phyloP scores from a whole-genome alignment of 2,797 vertebrate species.

The Naso thynnoides region DNA sequence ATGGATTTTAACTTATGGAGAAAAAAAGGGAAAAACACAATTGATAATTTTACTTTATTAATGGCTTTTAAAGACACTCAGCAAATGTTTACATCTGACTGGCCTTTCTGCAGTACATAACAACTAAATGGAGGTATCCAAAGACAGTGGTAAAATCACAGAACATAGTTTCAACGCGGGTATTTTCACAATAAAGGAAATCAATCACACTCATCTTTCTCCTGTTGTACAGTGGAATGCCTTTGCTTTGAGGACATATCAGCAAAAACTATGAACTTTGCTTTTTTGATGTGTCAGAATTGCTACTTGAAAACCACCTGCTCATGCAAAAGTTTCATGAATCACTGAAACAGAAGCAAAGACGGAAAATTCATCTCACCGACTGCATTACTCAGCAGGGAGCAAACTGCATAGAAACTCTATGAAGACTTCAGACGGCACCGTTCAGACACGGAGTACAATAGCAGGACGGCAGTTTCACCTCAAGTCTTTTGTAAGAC shows the following conservation, averaged over 20 bases:
- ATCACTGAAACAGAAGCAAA: slow-evolving; percentile 33
- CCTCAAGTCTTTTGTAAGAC: slow-evolving; percentile 61
- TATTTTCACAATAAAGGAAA: slow-evolving; percentile 34
- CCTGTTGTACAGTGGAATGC: slow-evolving; percentile 23
- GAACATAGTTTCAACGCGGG: slow-evolving; percentile 15
- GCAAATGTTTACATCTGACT: slow-evolving; percentile 75
- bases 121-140: slow-evolving; percentile 41
- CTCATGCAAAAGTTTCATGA: slow-evolving; percentile 30
- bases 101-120: slow-evolving; percentile 28
- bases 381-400: slow-evolving; percentile 51
- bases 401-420: slow-evolving; percentile 44
- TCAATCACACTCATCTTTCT: slow-evolving; percentile 14
- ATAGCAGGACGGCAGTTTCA: slow-evolving; percentile 46
- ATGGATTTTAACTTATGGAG: slow-evolving; percentile 62
- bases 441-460: slow-evolving; percentile 31
- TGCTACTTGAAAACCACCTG: slow-evolving; percentile 57
- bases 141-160: slow-evolving; percentile 42
- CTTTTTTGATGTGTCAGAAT: slow-evolving; percentile 37
- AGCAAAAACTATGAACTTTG: slow-evolving; percentile 3
- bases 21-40: slow-evolving; percentile 54
- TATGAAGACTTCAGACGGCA: slow-evolving; percentile 36
- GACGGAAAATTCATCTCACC: slow-evolving; percentile 32
- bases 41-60: slow-evolving; percentile 43
- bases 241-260: slow-evolving; percentile 18
- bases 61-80: slow-evolving; percentile 59